Percentiles rank a stretch among this genome's conserved stretches.
Conservation (phyloP, 2,113 vertebrate genomes). For the Silurus asotus region DNA sequence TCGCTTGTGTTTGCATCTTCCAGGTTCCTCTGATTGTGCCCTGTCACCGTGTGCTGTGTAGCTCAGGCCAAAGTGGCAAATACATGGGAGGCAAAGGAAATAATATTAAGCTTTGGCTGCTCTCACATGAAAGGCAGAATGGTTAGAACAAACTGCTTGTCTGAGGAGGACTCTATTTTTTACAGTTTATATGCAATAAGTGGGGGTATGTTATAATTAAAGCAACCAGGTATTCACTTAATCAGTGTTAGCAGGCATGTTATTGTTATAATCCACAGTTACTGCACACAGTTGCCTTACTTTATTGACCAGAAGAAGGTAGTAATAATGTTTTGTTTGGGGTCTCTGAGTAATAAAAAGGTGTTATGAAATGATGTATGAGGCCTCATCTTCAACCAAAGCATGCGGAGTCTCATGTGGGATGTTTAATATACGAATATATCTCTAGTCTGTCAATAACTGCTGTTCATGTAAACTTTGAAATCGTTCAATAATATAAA, state of each 20-base stretch:
- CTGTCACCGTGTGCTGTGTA: conserved; percentile 51
- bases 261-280: background rate
- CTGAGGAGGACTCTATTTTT: background rate
- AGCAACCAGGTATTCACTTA: background rate
- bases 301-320: background rate
- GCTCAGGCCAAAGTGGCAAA: conserved; percentile 41
- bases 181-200: background rate
- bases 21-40: conserved; percentile 51
- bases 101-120: conserved; percentile 50
- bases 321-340: background rate
- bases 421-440: background rate
- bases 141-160: background rate
- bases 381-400: background rate
- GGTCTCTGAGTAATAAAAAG: background rate
- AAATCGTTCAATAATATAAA: background rate
- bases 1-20: conserved; percentile 21
- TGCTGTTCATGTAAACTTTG: background rate
- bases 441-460: background rate
- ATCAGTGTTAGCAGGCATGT: background rate
- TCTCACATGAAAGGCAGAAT: conserved; percentile 39
- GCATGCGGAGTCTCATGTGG: background rate
- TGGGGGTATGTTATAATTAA: background rate
- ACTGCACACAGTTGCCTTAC: background rate
- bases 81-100: conserved; percentile 53
- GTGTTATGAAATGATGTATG: background rate